Evolutionary conservation across 2,113 vertebrate genomes (phyloP).

Genomic region (Aramus guarauna): DNA sequence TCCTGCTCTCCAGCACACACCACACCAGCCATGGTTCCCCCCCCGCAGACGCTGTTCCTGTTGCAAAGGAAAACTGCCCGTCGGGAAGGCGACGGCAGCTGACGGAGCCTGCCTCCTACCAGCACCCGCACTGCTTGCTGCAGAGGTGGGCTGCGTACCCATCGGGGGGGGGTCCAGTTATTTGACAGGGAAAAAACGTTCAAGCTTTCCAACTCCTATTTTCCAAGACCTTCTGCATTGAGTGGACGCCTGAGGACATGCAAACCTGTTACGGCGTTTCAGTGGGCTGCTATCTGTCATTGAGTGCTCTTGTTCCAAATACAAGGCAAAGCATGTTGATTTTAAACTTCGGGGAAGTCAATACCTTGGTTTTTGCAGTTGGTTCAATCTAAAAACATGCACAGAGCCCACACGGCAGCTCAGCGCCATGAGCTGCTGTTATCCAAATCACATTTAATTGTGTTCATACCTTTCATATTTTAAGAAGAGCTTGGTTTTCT

Average conservation of each 20-base stretch:
- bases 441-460: neutral
- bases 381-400: neutral
- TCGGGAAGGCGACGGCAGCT: neutral
- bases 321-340: neutral
- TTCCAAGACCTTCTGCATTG: neutral
- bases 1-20: neutral
- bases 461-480: neutral
- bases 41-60: neutral
- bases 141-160: neutral
- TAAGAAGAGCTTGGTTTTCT: neutral
- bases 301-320: neutral
- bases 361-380: neutral
- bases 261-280: neutral
- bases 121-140: neutral
- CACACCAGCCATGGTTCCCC: neutral
- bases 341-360: neutral
- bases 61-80: neutral
- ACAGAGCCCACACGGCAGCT: neutral
- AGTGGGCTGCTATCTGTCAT: neutral
- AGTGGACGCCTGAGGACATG: neutral
- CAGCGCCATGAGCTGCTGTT: neutral
- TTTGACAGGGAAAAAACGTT: neutral
- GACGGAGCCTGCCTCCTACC: accelerated
- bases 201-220: neutral
- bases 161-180: neutral